A percentile compares a stretch with the other conserved stretches of the same genome.
phyloP scores from a whole-genome alignment of 2,888 invertebrate species.

The Helicoverpa assulta region DNA sequence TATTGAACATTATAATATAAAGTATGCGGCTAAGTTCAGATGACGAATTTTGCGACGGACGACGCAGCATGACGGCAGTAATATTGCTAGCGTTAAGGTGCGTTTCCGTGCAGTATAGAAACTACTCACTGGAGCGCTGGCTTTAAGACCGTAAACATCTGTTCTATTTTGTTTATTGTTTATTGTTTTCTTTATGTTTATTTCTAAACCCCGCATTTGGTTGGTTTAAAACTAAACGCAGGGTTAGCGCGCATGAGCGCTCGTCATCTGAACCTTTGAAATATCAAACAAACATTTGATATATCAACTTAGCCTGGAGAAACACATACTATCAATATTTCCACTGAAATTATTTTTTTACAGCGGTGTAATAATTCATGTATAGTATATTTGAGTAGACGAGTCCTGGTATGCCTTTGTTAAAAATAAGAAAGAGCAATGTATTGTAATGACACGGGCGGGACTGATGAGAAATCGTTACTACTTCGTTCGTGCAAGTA shows the following conservation, averaged over 20 bases:
- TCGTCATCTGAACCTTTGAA: constrained; percentile 6
- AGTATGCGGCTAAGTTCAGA: constrained; percentile 31
- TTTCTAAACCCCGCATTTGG: background rate
- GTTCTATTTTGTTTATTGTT: background rate
- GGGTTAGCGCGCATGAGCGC: constrained; percentile 11
- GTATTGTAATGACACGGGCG: background rate
- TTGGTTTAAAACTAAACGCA: background rate
- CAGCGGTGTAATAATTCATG: background rate
- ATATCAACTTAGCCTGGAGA: background rate
- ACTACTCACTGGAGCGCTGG: background rate
- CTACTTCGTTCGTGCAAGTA: background rate
- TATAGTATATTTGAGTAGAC: background rate
- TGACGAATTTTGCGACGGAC: constrained; percentile 5
- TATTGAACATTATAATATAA: background rate
- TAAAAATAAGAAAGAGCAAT: background rate
- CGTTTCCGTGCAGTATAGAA: constrained; percentile 1
- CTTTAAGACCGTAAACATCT: background rate
- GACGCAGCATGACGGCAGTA: background rate
- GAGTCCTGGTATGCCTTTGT: background rate
- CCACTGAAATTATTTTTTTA: background rate
- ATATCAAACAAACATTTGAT: constrained; percentile 3
- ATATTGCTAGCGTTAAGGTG: constrained; percentile 22
- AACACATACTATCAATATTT: background rate
- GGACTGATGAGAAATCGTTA: background rate
- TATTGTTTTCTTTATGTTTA: background rate